These are phyloP conservation scores for Amniataba percoides DNA, from an alignment of 2,797 vertebrate genomes.

Conservation along the genomic window DNA sequence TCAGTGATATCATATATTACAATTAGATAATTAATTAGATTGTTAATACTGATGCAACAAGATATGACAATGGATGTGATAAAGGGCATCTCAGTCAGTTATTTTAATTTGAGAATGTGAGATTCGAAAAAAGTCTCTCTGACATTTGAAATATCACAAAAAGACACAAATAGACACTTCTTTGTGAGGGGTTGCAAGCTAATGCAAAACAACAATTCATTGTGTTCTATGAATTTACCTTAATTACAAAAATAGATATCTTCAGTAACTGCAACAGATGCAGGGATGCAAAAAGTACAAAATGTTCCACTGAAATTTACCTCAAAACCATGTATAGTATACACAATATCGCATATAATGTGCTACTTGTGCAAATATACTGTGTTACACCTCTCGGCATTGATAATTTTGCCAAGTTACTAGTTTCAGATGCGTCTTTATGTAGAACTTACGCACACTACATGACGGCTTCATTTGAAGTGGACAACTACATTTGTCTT, in stretches of 20 bases:
- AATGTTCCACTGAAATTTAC: too few species aligned
- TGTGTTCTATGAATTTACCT: too few species aligned
- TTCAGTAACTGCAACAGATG: neutral
- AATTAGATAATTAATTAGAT: neutral
- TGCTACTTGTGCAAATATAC: neutral
- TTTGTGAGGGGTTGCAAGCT: neutral
- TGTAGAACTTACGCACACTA: neutral
- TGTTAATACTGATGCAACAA: neutral
- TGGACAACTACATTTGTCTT: conserved; percentile 8
- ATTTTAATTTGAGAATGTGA: neutral
- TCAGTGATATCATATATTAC: neutral
- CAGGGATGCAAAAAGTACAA: neutral
- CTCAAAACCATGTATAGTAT: too few species aligned
- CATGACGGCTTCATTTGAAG: neutral
- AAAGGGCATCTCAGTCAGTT: neutral
- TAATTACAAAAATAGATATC: too few species aligned
- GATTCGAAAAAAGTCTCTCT: neutral
- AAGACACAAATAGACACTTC: neutral
- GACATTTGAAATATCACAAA: neutral
- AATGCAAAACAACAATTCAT: too few species aligned
- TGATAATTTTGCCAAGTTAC: neutral
- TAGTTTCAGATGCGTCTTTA: neutral
- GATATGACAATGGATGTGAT: neutral
- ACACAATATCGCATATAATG: too few species aligned
- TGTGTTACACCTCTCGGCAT: neutral